Conservation (phyloP, 2,888 invertebrate species). For the Trichogramma dendrolimi region DNA sequence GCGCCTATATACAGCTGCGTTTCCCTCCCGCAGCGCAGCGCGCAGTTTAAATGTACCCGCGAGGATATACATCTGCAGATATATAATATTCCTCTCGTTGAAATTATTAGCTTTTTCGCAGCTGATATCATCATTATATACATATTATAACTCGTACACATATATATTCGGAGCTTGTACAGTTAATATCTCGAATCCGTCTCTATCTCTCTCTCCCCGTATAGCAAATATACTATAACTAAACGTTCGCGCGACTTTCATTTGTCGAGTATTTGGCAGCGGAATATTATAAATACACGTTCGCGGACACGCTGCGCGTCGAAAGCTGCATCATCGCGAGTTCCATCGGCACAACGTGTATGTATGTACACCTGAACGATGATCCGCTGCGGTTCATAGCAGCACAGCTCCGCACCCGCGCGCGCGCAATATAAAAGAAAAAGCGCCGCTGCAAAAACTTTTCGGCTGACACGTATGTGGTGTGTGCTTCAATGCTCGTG, state of each 20-base stretch:
- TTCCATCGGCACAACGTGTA: neutral
- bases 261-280: no score
- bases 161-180: no score
- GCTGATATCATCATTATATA: slow-evolving; percentile 19
- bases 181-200: no score
- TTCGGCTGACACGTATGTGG: slow-evolving; percentile 1
- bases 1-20: neutral
- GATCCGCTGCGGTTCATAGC: no score
- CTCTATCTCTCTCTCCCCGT: no score
- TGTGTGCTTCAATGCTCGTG: neutral
- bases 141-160: no score
- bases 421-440: neutral
- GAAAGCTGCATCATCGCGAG: neutral
- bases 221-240: no score
- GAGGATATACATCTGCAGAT: slow-evolving; percentile 6
- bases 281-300: no score
- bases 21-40: neutral
- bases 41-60: neutral
- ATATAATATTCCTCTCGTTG: slow-evolving; percentile 2
- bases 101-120: slow-evolving; percentile 22
- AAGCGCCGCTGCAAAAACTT: neutral
- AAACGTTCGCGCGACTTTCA: no score
- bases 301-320: no score
- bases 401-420: neutral
- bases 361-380: neutral